A percentile compares a stretch with the other conserved stretches of the same genome.
These are phyloP conservation scores for Baryphthengus martii DNA, from an alignment of 2,113 vertebrate genomes.

Conservation along the genomic window DNA sequence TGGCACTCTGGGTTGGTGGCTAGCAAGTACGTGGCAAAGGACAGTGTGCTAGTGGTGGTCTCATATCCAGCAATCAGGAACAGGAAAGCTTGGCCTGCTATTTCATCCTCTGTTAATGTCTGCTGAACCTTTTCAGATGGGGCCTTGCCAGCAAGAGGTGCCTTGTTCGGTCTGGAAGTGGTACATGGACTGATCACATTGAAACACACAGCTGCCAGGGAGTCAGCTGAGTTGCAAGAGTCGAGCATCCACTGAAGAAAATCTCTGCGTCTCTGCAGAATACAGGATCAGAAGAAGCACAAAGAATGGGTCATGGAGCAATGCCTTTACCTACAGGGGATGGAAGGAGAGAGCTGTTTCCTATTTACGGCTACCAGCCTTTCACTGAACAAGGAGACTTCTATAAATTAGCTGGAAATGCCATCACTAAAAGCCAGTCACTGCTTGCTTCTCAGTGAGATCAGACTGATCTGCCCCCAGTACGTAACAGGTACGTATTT, in stretches of 20 bases:
- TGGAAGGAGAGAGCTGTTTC: background rate
- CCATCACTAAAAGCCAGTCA: background rate
- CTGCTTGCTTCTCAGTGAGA: background rate
- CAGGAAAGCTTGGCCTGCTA: slow-evolving; percentile 88
- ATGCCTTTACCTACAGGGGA: background rate
- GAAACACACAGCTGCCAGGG: slow-evolving; percentile 62
- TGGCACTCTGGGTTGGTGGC: slow-evolving; percentile 86
- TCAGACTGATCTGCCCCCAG: background rate
- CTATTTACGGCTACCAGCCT: background rate
- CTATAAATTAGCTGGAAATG: background rate
- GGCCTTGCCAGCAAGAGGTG: background rate
- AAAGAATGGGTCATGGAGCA: background rate
- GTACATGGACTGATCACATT: slow-evolving; percentile 60
- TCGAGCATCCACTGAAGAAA: slow-evolving; percentile 94
- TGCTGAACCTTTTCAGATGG: slow-evolving; percentile 7
- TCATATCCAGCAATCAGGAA: slow-evolving; percentile 92
- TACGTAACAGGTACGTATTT: background rate
- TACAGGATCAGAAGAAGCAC: background rate
- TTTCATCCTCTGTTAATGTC: slow-evolving; percentile 84
- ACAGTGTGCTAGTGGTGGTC: slow-evolving; percentile 85
- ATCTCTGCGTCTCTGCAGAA: slow-evolving; percentile 83
- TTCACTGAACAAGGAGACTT: accelerated
- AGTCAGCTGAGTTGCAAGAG: slow-evolving; percentile 38
- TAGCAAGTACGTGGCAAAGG: slow-evolving; percentile 87
- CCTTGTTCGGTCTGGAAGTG: background rate